Percentiles rank a stretch among this genome's conserved stretches.
These are phyloP conservation scores for Malurus splendens DNA, from an alignment of 2,797 vertebrate genomes.

Conservation along the genomic window DNA sequence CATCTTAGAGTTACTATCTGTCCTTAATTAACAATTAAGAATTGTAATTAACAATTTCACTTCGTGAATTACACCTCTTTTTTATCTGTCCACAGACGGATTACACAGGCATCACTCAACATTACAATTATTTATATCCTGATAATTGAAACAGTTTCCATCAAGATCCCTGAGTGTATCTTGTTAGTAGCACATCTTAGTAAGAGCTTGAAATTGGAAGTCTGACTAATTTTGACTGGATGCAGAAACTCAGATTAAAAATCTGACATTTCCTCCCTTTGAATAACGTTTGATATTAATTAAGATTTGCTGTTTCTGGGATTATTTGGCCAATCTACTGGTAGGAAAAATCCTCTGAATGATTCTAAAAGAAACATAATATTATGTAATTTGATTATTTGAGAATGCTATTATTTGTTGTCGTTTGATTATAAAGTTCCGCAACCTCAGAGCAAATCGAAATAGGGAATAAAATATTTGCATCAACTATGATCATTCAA, in stretches of 20 bases:
- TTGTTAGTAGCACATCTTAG: not conserved
- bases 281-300: not conserved
- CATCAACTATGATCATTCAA: not conserved
- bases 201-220: not conserved
- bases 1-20: not conserved
- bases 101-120: not conserved
- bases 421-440: not conserved
- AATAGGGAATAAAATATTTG: not conserved
- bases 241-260: not conserved
- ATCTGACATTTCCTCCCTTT: not conserved
- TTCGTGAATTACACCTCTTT: not conserved
- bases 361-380: not conserved
- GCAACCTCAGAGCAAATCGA: not conserved
- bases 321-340: not conserved
- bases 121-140: not conserved
- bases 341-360: not conserved
- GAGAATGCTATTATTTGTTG: not conserved
- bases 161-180: not conserved
- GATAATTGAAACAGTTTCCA: not conserved
- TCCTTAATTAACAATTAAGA: not conserved
- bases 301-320: not conserved
- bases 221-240: not conserved
- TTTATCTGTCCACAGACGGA: not conserved
- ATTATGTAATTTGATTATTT: not conserved
- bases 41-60: not conserved